These are phyloP conservation scores for Phymatocera aterrima DNA, from an alignment of 2,888 invertebrate species.

Conservation along the genomic window DNA sequence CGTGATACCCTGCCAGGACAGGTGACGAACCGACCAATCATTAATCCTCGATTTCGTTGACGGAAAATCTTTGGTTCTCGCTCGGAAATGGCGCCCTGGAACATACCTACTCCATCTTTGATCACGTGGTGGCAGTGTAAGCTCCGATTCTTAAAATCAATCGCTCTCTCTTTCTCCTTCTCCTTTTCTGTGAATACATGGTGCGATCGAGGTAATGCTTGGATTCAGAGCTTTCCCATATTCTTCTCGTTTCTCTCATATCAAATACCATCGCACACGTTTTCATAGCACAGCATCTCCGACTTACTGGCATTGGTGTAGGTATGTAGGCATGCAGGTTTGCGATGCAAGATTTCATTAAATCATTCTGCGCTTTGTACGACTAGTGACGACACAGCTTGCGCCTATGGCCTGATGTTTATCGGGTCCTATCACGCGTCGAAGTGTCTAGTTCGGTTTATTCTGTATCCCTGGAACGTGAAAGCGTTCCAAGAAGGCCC, in stretches of 20 bases:
- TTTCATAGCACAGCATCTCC: no score
- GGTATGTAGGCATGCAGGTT: no score
- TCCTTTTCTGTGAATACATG: no score
- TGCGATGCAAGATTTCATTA: background rate
- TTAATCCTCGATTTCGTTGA: slow-evolving; percentile 59
- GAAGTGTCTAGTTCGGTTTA: slow-evolving; percentile 26
- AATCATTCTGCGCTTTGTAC: background rate
- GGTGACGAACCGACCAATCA: slow-evolving; percentile 64
- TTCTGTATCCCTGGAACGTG: background rate
- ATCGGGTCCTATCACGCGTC: slow-evolving; percentile 20
- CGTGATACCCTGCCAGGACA: slow-evolving; percentile 57
- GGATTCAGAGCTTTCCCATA: background rate
- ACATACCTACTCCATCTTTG: background rate
- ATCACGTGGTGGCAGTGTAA: background rate
- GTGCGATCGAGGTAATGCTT: background rate
- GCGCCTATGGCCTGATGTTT: slow-evolving; percentile 21
- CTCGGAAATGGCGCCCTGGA: background rate
- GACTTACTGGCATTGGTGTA: no score
- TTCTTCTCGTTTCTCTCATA: background rate
- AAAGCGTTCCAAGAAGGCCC: slow-evolving; percentile 3
- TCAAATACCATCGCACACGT: background rate
- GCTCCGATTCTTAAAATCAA: background rate
- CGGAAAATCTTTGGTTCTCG: slow-evolving; percentile 58
- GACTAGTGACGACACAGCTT: background rate
- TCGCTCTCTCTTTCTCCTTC: background rate